A percentile compares a stretch with the other conserved stretches of the same genome.
Conservation (phyloP, 35 echinoderm and acorn worm species). For the Diadema setosum region DNA sequence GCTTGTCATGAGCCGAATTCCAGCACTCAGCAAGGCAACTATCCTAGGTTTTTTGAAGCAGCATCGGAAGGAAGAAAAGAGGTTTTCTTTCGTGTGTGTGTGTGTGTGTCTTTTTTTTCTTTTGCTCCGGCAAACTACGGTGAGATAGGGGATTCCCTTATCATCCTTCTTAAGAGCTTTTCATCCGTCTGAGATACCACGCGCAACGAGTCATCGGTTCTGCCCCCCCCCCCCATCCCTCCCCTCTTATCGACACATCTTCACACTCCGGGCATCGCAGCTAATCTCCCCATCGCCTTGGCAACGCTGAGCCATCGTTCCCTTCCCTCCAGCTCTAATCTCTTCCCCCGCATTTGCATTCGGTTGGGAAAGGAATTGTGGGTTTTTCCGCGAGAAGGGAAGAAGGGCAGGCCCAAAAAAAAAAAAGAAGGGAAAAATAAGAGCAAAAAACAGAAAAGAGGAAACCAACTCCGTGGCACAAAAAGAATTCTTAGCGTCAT, state of each 20-base stretch:
- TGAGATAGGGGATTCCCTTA: background rate
- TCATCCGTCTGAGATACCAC: slow-evolving; percentile 3
- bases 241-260: slow-evolving; percentile 17
- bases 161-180: slow-evolving; percentile 8
- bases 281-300: background rate
- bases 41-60: background rate
- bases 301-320: background rate
- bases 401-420: too few relatives aligned
- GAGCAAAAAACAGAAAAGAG: too few relatives aligned
- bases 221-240: background rate
- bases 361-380: background rate
- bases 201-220: slow-evolving; percentile 9
- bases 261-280: slow-evolving; percentile 6
- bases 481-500: too few relatives aligned
- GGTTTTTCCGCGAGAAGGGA: too few relatives aligned
- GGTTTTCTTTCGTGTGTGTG: background rate
- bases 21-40: background rate
- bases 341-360: background rate
- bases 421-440: too few relatives aligned
- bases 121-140: too few relatives aligned
- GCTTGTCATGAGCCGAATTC: too few relatives aligned
- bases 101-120: too few relatives aligned
- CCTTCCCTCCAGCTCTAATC: background rate
- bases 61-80: background rate
- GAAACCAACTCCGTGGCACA: too few relatives aligned